A percentile compares a stretch with the other conserved stretches of the same genome.
Evolutionary conservation across 2,888 invertebrate species (phyloP).

Genomic region (Cepaea hortensis): DNA sequence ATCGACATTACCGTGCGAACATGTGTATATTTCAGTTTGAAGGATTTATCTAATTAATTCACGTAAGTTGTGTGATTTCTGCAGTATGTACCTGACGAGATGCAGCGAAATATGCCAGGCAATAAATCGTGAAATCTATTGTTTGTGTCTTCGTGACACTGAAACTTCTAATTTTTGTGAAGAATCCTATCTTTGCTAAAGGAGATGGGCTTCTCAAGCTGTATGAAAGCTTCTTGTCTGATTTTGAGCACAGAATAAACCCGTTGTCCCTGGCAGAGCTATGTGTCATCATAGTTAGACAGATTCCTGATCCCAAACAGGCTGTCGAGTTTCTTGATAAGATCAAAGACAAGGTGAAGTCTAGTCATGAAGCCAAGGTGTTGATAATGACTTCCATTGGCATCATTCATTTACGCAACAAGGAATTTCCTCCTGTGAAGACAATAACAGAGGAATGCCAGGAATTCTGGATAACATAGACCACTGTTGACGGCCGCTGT

Average conservation of each 20-base stretch:
- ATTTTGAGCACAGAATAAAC: slow-evolving; percentile 97
- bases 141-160: no score
- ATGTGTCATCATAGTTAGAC: slow-evolving; percentile 71
- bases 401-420: slow-evolving; percentile 76
- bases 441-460: slow-evolving; percentile 92
- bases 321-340: slow-evolving; percentile 92
- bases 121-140: no score
- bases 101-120: no score
- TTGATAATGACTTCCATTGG: slow-evolving; percentile 88
- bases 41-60: no score
- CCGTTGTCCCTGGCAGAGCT: slow-evolving; percentile 94
- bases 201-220: slow-evolving; percentile 81
- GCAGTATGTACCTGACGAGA: no score
- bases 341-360: slow-evolving; percentile 84
- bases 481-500: slow-evolving; percentile 93
- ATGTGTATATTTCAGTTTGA: no score
- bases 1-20: no score
- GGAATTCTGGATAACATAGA: slow-evolving; percentile 90
- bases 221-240: slow-evolving; percentile 92
- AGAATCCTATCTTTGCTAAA: slow-evolving; percentile 85
- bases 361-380: slow-evolving; percentile 85
- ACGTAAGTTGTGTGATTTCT: no score
- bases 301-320: slow-evolving; percentile 83
- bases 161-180: slow-evolving; percentile 87
- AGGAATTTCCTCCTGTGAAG: slow-evolving; percentile 77